phyloP scores from a whole-genome alignment of 2,113 vertebrate species.

The Ursus arctos region DNA sequence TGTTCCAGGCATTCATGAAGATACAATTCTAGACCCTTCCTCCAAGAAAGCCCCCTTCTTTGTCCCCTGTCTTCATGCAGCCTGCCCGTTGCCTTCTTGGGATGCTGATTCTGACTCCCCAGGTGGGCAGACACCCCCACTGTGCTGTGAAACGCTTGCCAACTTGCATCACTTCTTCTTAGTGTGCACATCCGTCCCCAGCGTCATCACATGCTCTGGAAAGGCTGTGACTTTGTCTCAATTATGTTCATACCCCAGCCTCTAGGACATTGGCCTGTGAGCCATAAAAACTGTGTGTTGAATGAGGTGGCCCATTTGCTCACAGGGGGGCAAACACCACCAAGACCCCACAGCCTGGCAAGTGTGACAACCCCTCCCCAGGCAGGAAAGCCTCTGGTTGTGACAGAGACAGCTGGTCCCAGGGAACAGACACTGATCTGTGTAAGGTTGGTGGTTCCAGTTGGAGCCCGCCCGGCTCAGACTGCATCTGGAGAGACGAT shows the following conservation, averaged over 20 bases:
- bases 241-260: not conserved
- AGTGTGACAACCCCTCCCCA: too few species aligned
- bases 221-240: too few species aligned
- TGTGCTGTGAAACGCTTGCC: not conserved
- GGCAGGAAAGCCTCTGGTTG: not conserved
- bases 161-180: not conserved
- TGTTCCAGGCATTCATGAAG: too few species aligned
- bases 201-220: not conserved
- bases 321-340: not conserved
- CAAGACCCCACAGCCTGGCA: not conserved
- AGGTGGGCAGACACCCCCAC: fast-evolving
- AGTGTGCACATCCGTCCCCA: fast-evolving
- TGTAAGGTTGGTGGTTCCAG: not conserved
- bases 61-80: fast-evolving
- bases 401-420: not conserved
- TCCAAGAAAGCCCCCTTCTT: not conserved
- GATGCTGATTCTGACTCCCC: not conserved
- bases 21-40: not conserved
- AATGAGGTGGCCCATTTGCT: not conserved
- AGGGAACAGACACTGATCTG: not conserved
- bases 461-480: not conserved
- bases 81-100: too few species aligned
- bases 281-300: not conserved
- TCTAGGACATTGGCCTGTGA: not conserved
- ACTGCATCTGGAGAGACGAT: not conserved